Conservation (phyloP, 2,888 invertebrate species). For the Epinotia ramella region DNA sequence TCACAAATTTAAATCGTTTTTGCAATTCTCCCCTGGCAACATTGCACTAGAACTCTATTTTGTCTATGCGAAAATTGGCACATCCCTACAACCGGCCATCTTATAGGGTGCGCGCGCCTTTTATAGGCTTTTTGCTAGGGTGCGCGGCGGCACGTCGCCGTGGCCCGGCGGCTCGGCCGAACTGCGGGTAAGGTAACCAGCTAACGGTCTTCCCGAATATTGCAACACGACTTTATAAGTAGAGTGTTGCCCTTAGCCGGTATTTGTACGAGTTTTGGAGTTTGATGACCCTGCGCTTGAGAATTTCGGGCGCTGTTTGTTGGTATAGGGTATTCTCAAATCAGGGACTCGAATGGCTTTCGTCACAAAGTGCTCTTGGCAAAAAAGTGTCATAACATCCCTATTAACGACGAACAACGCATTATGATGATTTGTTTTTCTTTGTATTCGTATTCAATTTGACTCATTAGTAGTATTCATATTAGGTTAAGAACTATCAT, state of each 20-base stretch:
- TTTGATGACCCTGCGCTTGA: constrained; percentile 33
- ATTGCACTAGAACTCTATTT: constrained; percentile 24
- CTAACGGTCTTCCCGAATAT: constrained; percentile 82
- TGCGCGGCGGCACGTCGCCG: constrained; percentile 65
- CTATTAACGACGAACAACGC: no score
- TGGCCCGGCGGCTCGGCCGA: constrained; percentile 59
- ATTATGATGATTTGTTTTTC: no score
- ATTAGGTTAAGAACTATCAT: no score
- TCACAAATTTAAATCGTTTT: not conserved
- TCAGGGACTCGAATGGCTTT: no score
- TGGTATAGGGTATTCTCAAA: not conserved
- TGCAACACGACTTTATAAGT: constrained; percentile 68
- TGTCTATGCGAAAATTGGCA: constrained; percentile 36
- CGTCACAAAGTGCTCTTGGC: no score
- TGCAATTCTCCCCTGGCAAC: constrained; percentile 1
- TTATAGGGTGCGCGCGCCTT: constrained; percentile 51
- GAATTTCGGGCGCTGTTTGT: constrained; percentile 21
- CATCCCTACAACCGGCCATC: constrained; percentile 39
- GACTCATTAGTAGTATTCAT: no score
- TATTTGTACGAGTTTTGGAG: constrained; percentile 43
- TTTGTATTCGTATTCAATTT: no score
- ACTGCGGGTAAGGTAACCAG: constrained; percentile 60
- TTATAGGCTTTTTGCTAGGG: constrained; percentile 18
- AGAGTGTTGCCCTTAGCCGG: constrained; percentile 60
- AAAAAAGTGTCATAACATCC: no score